A percentile compares a stretch with the other conserved stretches of the same genome.
These are phyloP conservation scores for Smittia sp. DNA, from an alignment of 2,888 invertebrate species.

Conservation along the genomic window DNA sequence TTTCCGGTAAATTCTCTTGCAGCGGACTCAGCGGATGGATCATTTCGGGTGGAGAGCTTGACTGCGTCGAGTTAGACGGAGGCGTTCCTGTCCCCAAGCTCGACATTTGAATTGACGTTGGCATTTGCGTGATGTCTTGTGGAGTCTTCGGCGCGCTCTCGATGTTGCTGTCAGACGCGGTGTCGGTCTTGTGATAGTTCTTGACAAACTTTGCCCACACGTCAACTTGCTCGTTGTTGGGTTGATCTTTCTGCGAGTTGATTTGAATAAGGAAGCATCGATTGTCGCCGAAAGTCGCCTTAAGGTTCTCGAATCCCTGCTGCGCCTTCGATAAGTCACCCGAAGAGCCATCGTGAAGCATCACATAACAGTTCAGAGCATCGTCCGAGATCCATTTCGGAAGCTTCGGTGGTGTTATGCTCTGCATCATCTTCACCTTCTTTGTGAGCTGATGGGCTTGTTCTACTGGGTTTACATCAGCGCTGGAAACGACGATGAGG, in stretches of 20 bases:
- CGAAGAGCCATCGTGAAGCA: constrained; percentile 73
- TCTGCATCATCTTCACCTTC: constrained; percentile 75
- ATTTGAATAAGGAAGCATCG: constrained; percentile 87
- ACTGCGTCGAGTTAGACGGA: neutral
- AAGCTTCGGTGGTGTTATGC: constrained; percentile 70
- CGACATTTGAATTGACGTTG: constrained; percentile 50
- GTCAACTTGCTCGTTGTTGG: constrained; percentile 66
- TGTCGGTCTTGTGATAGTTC: constrained; percentile 57
- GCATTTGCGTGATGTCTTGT: constrained; percentile 55
- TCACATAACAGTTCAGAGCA: constrained; percentile 82
- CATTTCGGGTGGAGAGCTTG: constrained; percentile 44
- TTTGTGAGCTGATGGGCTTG: constrained; percentile 77
- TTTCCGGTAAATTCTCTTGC: constrained; percentile 54
- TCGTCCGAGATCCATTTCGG: constrained; percentile 78
- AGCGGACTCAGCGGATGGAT: constrained; percentile 73
- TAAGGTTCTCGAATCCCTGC: constrained; percentile 77
- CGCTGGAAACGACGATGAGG: constrained; percentile 70
- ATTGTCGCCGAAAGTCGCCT: constrained; percentile 79
- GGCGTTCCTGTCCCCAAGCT: constrained; percentile 44
- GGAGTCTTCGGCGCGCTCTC: constrained; percentile 60
- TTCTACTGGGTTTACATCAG: constrained; percentile 75
- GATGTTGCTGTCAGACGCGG: constrained; percentile 50
- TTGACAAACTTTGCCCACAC: constrained; percentile 81
- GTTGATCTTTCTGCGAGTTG: constrained; percentile 70
- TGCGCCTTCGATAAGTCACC: constrained; percentile 67